Base-by-base conservation (phyloP, 2,113 vertebrate genomes). In the Ceuthmochares aereus region DNA sequence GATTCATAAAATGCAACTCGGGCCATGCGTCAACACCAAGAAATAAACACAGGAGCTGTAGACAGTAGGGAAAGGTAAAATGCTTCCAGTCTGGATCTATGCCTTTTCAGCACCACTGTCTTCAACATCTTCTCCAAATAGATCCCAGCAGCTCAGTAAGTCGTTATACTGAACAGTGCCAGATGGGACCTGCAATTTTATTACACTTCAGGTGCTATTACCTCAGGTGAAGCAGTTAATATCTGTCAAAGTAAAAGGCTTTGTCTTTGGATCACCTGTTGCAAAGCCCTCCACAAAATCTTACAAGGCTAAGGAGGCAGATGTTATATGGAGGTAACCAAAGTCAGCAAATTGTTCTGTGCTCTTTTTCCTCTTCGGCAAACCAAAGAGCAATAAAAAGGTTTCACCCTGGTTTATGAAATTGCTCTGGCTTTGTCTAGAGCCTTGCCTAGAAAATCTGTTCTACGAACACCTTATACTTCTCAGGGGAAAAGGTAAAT, bases 41-140 rank as follows among this genome's bases (percentile, higher is more conserved):
- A 36, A 55, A 52, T 5, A 25, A 49, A 34, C 32, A 10, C 37
- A 14, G 0, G 0, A 62, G 27, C 15, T 30, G 34, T 0, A 30
- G 49, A 55, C 9, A 74, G 55, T 64, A 45, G 49, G 55, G 60
- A 42, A 5, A 27, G n/a, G 21, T 27, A 59, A 16, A 72, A 45
- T 18, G 0, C 4, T 78, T 11, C 40, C 26, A 47, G 47, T 20
- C 30, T 55, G 43, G 7, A 34, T 7, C 4, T 42, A 34, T 59
- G 76, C 56, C 42, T 80, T 84, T 21, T 52, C 81, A 42, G 4
- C 27, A 7, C 43, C 47, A 23, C 42, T 14, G 7, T 13, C 67
- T 49, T 4, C 68, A 10, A 7, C 64, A 75, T 49, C 83, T 30
- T 73, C 80, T 66, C 81, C 92, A 70, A 14, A 62, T 5, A 5